Evolutionary conservation across 2,113 vertebrate species (phyloP).

Genomic region (Neoarius graeffei): DNA sequence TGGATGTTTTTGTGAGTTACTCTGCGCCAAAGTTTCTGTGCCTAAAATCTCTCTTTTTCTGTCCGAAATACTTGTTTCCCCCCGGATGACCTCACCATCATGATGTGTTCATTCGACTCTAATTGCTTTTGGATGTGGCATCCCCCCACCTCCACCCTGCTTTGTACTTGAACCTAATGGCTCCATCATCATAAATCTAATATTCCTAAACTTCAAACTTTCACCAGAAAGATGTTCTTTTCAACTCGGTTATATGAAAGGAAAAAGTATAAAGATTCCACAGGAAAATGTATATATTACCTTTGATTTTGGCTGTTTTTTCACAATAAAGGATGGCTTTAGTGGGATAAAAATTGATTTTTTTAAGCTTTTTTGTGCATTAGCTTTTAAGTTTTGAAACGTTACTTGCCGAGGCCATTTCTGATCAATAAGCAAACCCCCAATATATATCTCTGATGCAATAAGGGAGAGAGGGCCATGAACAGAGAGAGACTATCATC

Average conservation of each 20-base stretch:
- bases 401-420: constrained; percentile 77
- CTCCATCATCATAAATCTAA: constrained; percentile 59
- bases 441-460: constrained; percentile 77
- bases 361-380: constrained; percentile 79
- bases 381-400: constrained; percentile 80
- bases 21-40: neutral
- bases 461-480: constrained; percentile 53
- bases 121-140: constrained; percentile 76
- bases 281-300: constrained; percentile 78
- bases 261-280: constrained; percentile 73
- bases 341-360: constrained; percentile 83
- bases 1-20: constrained; percentile 3
- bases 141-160: constrained; percentile 64
- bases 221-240: constrained; percentile 71
- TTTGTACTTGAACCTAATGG: constrained; percentile 71
- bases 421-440: constrained; percentile 78
- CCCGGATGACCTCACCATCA: constrained; percentile 68
- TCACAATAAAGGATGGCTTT: constrained; percentile 71
- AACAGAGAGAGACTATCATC: constrained; percentile 21
- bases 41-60: neutral
- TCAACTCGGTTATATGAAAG: constrained; percentile 69
- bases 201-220: constrained; percentile 69
- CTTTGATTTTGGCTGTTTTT: constrained; percentile 81
- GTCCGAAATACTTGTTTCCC: constrained; percentile 11
- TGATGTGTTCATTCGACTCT: constrained; percentile 68